Percentiles rank a stretch among this genome's conserved stretches.
Evolutionary conservation across 1,140 invertebrate genomes (phyloP).

Genomic region (Mactra quadrangularis): DNA sequence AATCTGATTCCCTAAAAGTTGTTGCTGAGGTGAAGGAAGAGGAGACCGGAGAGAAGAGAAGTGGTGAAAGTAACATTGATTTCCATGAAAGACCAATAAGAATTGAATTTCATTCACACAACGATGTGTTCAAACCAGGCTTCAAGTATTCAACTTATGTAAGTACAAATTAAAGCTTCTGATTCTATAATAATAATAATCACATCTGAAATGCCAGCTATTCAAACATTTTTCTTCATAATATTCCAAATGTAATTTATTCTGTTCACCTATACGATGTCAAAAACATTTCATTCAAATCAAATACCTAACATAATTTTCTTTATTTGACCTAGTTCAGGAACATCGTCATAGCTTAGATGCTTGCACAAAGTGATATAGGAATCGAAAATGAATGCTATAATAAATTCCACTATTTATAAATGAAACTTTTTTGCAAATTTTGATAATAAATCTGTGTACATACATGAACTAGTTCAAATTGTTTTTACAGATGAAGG

Average conservation of each 20-base stretch:
- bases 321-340: too few species aligned
- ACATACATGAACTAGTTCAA: too few species aligned
- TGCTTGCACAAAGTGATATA: too few species aligned
- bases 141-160: slow-evolving; percentile 47
- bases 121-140: slow-evolving; percentile 39
- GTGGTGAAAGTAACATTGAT: not conserved
- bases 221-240: too few species aligned
- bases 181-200: not conserved
- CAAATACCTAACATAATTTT: too few species aligned
- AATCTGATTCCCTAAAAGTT: slow-evolving; percentile 22
- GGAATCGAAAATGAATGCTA: too few species aligned
- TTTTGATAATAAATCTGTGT: too few species aligned
- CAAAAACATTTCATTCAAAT: not conserved
- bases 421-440: too few species aligned
- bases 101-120: slow-evolving; percentile 6
- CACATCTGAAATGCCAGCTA: not conserved
- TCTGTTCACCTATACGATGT: not conserved
- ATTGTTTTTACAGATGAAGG: slow-evolving; percentile 43
- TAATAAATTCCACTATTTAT: too few species aligned
- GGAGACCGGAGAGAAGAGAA: slow-evolving; percentile 43
- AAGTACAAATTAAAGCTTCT: not conserved
- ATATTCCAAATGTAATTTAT: not conserved
- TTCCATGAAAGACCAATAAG: slow-evolving; percentile 15
- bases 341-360: too few species aligned
- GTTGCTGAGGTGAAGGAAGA: slow-evolving; percentile 33